A percentile compares a stretch with the other conserved stretches of the same genome.
Conservation (phyloP, 2,888 invertebrate genomes). For the Athalia cordata region DNA sequence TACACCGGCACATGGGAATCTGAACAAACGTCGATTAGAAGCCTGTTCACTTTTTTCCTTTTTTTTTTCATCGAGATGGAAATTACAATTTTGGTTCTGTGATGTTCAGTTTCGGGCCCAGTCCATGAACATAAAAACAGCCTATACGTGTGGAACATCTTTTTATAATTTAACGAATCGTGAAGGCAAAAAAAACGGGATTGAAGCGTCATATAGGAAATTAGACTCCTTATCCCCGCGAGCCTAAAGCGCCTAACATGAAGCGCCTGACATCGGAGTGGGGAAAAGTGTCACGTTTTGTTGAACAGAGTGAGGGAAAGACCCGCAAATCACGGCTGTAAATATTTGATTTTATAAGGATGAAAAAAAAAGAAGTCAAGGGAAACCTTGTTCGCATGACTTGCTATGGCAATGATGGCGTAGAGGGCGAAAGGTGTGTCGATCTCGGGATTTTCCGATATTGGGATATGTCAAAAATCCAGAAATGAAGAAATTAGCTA, state of each 20-base stretch:
- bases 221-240: conserved; percentile 8
- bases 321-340: conserved; percentile 33
- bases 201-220: neutral
- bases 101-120: neutral
- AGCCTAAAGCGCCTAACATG: conserved; percentile 28
- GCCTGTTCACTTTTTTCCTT: too few relatives aligned
- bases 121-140: too few relatives aligned
- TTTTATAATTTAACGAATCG: conserved; percentile 17
- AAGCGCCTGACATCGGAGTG: conserved; percentile 19
- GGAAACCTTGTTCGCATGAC: conserved; percentile 38
- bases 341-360: conserved; percentile 10
- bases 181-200: conserved; percentile 1
- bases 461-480: neutral
- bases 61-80: too few relatives aligned
- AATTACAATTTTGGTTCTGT: neutral
- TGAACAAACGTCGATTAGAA: too few relatives aligned
- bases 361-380: conserved; percentile 20
- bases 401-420: conserved; percentile 34
- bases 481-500: neutral
- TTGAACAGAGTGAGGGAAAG: conserved; percentile 39
- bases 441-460: conserved; percentile 2
- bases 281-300: conserved; percentile 37
- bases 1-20: too few relatives aligned
- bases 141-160: too few relatives aligned
- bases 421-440: conserved; percentile 6